phyloP scores from a whole-genome alignment of 2,888 invertebrate genomes.

The Arctia plantaginis region DNA sequence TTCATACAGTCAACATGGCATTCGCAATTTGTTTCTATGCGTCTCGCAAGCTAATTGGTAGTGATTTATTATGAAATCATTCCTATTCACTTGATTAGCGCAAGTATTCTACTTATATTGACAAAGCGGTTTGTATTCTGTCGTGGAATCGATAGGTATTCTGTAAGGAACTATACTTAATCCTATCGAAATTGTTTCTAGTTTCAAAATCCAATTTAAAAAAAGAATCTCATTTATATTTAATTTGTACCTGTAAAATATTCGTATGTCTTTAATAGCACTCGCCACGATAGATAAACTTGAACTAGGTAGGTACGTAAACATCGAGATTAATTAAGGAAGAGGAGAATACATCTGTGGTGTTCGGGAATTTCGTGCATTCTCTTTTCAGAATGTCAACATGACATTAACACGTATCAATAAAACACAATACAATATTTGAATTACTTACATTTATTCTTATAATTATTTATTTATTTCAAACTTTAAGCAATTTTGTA shows the following conservation, averaged over 20 bases:
- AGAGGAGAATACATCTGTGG: no score
- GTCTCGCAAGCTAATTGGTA: conserved; percentile 51
- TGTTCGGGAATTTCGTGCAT: no score
- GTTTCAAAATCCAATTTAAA: not conserved
- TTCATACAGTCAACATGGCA: conserved; percentile 40
- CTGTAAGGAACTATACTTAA: conserved; percentile 38
- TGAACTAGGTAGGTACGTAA: not conserved
- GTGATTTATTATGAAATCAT: conserved; percentile 53
- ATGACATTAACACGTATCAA: not conserved
- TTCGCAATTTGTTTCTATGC: conserved; percentile 46
- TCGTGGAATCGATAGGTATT: conserved; percentile 28
- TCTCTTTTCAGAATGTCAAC: not conserved
- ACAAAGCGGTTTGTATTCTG: conserved; percentile 28
- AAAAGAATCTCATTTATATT: no score
- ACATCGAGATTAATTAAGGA: not conserved
- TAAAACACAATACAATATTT: not conserved
- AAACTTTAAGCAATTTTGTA: no score
- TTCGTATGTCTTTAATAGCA: not conserved
- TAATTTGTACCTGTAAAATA: no score
- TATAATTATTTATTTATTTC: no score
- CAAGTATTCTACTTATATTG: conserved; percentile 27
- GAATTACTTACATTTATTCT: not conserved
- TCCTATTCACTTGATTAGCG: conserved; percentile 38
- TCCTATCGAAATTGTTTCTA: conserved; percentile 19
- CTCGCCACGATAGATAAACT: no score